Evolutionary conservation across 1,140 invertebrate genomes (phyloP), one percentile per base, ranked within the genome.

Genomic region (Pomacea maculata): DNA sequence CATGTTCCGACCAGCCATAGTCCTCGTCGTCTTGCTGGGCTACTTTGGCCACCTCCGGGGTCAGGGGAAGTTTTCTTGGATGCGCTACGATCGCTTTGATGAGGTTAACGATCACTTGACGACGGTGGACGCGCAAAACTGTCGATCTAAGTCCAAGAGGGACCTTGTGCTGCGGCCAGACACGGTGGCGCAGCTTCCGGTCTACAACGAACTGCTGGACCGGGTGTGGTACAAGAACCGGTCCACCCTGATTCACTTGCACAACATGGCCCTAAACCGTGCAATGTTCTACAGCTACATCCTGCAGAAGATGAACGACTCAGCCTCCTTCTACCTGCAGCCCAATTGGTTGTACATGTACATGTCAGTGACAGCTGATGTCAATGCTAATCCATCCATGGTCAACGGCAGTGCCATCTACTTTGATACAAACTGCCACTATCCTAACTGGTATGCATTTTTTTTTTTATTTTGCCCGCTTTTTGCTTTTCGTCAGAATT

Each of bases 311-410:
- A 83, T 91, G 81, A 91, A 91, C 81, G 81, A 80, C 71, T 86
- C 88, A 7, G 73, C 79, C 19, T 83, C 86, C 72, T 90, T 88
- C 87, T 96, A 96, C 0, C 95, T 97, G 83, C 97, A 98, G 92
- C 97, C 97, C 1, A 97, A 97, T 75, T 97, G 99, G 95, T 97
- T 99, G 96, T 99, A 99, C 89, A 98, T 98, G 88, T 98, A 98
- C 87, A 91, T 99, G 12, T 98, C 97, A 2, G 95, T 96, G 0
- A 95, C 98, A 0, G 97, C 98, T 0, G 97, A 99, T 91, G 96
- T 99, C 2, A 96, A 97, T 6, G 94, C 97, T 1, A 98, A 98
- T 93, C 95, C 95, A 0, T 94, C 83, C 71, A 80, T 95, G 81
- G 95, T 99, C 80, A 99, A 99, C 91, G 96, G 96, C 72, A 97